These are phyloP conservation scores for Drosophila neonasuta DNA, from an alignment of 2,888 invertebrate genomes.

Conservation along the genomic window DNA sequence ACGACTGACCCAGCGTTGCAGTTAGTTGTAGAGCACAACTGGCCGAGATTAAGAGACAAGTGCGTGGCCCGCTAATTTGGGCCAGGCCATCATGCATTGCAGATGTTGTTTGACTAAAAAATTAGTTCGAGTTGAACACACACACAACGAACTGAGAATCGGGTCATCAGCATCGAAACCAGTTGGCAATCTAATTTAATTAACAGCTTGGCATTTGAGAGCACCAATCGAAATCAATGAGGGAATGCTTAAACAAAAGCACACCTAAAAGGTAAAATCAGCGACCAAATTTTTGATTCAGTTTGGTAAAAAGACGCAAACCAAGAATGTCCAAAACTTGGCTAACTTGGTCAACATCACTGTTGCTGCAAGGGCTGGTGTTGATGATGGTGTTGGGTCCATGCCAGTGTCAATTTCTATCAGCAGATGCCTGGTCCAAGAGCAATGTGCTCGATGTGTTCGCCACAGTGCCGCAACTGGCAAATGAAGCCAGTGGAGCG, in stretches of 20 bases:
- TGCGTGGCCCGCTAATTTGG: conserved; percentile 57
- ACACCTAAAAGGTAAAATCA: conserved; percentile 23
- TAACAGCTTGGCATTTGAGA: conserved; percentile 56
- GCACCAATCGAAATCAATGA: conserved; percentile 13
- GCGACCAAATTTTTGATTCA: conserved; percentile 48
- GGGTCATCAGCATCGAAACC: conserved; percentile 43
- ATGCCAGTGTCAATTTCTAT: conserved; percentile 28
- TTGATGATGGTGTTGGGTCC: conserved; percentile 29
- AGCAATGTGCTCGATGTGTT: conserved; percentile 49
- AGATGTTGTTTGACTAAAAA: conserved; percentile 49
- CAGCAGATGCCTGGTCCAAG: conserved; percentile 24
- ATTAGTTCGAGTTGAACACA: conserved; percentile 35
- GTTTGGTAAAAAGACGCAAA: conserved; percentile 46
- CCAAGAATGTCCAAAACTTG: conserved; percentile 57
- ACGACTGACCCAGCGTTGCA: conserved; percentile 6
- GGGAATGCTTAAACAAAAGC: conserved; percentile 20
- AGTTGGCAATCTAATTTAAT: conserved; percentile 63
- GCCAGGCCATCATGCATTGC: conserved; percentile 30
- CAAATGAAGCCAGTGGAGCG: conserved; percentile 29
- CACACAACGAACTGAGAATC: conserved; percentile 21
- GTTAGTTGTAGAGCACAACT: conserved; percentile 4
- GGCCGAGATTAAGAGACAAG: conserved; percentile 12
- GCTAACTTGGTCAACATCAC: conserved; percentile 11
- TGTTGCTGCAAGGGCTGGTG: neutral
- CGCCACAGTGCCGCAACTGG: conserved; percentile 26